Base-by-base conservation (phyloP, 2,113 vertebrate species). In the Xiphophorus hellerii region DNA sequence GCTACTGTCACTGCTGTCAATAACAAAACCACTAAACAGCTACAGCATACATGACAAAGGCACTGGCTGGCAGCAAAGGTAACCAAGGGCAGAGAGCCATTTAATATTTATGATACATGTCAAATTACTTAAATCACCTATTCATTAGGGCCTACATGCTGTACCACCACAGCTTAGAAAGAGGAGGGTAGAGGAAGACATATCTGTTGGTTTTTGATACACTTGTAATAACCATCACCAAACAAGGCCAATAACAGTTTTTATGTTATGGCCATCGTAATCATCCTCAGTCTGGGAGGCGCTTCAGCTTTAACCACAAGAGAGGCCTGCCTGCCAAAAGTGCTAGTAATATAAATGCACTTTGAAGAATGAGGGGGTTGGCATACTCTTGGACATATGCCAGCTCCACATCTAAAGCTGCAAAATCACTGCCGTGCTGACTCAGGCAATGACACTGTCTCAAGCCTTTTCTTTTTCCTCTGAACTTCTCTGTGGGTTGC, bases 231-330 rank as follows among this genome's bases (percentile, higher is more conserved):
- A 91, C 87, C 84, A 81, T 90, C 85, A 78, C 81, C 90, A 90
- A 94, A 92, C 93, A 94, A 93, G 90, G 91, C 88, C 87, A 88
- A 88, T 93, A 94, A 94, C 87, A 83, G 85, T 87, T 89, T 92
- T 90, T 89, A 92, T 92, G 92, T 92, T 92, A 91, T 85, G 85
- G 92, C 89, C 83, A 86, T 92, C 74, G 84, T 90, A 93, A 94
- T 94, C 89, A 92, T 90, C 73, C 82, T 89, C 91, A 92, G 92
- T 92, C 92, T 90, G 86, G 87, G 88, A 92, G 91, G 82, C 66
- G 88, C 89, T 90, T 87, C 77, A 87, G 85, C 88, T 60, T 84
- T 67, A 86, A 85, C 88, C 85, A 77, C 87, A 73, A 86, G 87
- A 89, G 90, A 89, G 73, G 84, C 80, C 69, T 81, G 85, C 66